A percentile compares a stretch with the other conserved stretches of the same genome.
Conservation (phyloP, 2,888 invertebrate species). For the Scrobipalpa atriplicella region DNA sequence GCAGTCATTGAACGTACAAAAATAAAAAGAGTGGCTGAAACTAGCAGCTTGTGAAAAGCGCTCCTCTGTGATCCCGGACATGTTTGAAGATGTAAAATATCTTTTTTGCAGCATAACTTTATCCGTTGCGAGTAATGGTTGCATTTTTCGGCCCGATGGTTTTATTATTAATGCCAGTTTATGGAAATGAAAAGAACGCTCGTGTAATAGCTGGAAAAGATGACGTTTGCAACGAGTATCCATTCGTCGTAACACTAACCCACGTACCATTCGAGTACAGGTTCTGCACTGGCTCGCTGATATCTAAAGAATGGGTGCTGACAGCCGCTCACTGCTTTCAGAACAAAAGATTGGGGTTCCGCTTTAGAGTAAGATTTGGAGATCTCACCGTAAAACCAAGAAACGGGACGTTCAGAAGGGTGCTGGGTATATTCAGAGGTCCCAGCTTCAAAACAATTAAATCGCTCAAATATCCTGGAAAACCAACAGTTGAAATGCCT, state of each 20-base stretch:
- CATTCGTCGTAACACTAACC: slow-evolving; percentile 6
- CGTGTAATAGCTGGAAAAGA: not conserved
- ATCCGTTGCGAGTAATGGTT: not conserved
- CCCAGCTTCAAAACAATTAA: not conserved
- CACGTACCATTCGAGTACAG: not conserved
- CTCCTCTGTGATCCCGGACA: too few relatives aligned
- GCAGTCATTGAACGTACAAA: too few relatives aligned
- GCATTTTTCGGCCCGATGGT: not conserved
- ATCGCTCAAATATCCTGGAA: not conserved
- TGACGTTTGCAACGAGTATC: slow-evolving; percentile 1
- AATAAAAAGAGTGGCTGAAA: too few relatives aligned
- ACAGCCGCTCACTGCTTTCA: slow-evolving; percentile 16
- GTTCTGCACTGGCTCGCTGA: slow-evolving; percentile 16
- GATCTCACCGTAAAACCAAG: not conserved
- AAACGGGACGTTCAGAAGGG: not conserved
- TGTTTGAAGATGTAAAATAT: too few relatives aligned
- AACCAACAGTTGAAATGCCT: not conserved
- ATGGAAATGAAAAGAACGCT: not conserved
- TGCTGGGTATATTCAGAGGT: not conserved
- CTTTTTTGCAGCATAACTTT: not conserved
- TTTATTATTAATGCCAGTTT: not conserved
- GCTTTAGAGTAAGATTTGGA: not conserved
- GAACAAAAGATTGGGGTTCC: not conserved
- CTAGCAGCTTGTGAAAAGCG: too few relatives aligned
- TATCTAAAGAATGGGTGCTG: not conserved